phyloP scores from a whole-genome alignment of 2,888 invertebrate genomes.

The Glyphotaelius pellucidus region DNA sequence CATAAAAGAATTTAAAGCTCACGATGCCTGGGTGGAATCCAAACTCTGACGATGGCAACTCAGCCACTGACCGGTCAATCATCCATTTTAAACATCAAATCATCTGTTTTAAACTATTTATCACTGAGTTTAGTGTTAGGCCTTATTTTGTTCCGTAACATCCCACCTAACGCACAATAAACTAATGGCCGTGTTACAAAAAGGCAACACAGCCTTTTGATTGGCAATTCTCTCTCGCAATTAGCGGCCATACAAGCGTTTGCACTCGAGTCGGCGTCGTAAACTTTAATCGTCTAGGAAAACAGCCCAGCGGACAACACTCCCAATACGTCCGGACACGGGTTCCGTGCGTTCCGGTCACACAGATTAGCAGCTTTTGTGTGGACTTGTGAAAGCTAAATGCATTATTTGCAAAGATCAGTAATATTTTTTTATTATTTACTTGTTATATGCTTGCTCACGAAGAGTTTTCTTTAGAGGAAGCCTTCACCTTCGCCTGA shows the following conservation, averaged over 20 bases:
- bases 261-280: conserved; percentile 22
- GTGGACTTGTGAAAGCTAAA: too few relatives aligned
- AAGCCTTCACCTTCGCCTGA: too few relatives aligned
- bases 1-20: too few relatives aligned
- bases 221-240: conserved; percentile 30
- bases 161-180: conserved; percentile 8
- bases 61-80: too few relatives aligned
- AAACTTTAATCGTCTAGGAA: conserved; percentile 8
- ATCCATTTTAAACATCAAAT: too few relatives aligned
- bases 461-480: too few relatives aligned
- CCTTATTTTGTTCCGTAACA: not conserved
- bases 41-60: too few relatives aligned
- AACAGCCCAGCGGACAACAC: not conserved
- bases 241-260: conserved; percentile 45
- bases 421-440: too few relatives aligned
- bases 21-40: too few relatives aligned
- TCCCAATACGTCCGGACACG: not conserved
- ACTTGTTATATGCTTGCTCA: too few relatives aligned
- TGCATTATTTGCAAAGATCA: too few relatives aligned
- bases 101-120: not conserved
- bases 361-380: not conserved
- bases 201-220: conserved; percentile 18
- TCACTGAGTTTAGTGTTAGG: not conserved
- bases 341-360: not conserved
- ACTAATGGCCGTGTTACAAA: not conserved